Conservation (phyloP, 2,797 vertebrate genomes). For the Crenuchus spilurus region DNA sequence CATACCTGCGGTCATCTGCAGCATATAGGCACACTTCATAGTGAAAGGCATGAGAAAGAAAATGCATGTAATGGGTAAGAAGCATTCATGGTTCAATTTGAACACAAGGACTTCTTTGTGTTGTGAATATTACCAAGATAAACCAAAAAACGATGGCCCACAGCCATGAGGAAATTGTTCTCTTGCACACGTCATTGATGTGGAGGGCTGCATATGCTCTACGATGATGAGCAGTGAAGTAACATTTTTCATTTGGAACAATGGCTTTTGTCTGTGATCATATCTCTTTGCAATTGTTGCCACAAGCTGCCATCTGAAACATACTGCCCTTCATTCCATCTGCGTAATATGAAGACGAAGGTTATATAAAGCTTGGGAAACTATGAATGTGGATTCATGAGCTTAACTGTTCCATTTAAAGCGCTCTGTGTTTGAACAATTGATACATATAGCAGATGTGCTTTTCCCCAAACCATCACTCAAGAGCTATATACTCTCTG, state of each 20-base stretch:
- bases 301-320: conserved; percentile 28
- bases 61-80: conserved; percentile 9
- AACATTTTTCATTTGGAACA: conserved; percentile 37
- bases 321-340: not conserved
- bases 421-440: not conserved
- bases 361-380: not conserved
- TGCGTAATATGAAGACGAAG: not conserved
- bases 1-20: not conserved
- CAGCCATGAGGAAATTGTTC: conserved; percentile 19
- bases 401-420: not conserved
- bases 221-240: conserved; percentile 27
- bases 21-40: not conserved
- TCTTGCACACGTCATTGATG: conserved; percentile 13
- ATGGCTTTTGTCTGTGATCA: conserved; percentile 20
- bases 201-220: conserved; percentile 19
- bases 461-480: not conserved
- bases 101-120: conserved; percentile 5
- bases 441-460: not conserved
- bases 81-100: not conserved
- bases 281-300: conserved; percentile 21
- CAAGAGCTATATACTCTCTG: not conserved
- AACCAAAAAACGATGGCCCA: conserved; percentile 16
- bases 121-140: conserved; percentile 7
- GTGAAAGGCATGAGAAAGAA: not conserved
- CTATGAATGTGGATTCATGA: not conserved